phyloP scores from a whole-genome alignment of 2,797 vertebrate genomes.

The Morelia viridis region DNA sequence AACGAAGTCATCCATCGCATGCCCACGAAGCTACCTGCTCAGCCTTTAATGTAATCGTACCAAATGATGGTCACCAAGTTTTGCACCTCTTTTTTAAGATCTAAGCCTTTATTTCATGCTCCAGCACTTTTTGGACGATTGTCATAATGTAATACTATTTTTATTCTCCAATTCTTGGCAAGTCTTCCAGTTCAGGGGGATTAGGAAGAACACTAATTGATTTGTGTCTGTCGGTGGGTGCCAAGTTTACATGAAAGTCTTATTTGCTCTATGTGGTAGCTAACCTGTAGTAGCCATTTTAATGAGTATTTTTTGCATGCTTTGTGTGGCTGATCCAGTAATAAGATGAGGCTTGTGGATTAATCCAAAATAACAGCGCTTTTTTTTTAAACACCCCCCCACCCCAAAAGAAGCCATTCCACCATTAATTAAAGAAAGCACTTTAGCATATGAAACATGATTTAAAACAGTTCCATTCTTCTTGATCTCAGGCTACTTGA shows the following conservation, averaged over 20 bases:
- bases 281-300: not conserved
- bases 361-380: not conserved
- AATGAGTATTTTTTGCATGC: not conserved
- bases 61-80: not conserved
- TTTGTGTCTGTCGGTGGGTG: not conserved
- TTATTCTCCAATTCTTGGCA: not conserved
- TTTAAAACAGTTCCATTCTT: not conserved
- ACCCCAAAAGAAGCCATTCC: not conserved
- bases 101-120: not conserved
- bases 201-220: not conserved
- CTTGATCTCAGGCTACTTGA: slow-evolving; percentile 15
- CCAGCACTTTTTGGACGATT: not conserved
- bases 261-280: not conserved
- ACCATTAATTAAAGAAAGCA: not conserved
- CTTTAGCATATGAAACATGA: slow-evolving; percentile 7
- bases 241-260: not conserved
- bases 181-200: not conserved
- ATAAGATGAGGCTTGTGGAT: not conserved
- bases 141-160: not conserved
- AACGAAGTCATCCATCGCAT: not conserved
- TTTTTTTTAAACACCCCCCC: not conserved
- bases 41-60: not conserved
- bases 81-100: not conserved
- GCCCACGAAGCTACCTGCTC: not conserved
- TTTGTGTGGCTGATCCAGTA: not conserved